phyloP scores from a whole-genome alignment of 2,888 invertebrate genomes.

The Caprella mutica region DNA sequence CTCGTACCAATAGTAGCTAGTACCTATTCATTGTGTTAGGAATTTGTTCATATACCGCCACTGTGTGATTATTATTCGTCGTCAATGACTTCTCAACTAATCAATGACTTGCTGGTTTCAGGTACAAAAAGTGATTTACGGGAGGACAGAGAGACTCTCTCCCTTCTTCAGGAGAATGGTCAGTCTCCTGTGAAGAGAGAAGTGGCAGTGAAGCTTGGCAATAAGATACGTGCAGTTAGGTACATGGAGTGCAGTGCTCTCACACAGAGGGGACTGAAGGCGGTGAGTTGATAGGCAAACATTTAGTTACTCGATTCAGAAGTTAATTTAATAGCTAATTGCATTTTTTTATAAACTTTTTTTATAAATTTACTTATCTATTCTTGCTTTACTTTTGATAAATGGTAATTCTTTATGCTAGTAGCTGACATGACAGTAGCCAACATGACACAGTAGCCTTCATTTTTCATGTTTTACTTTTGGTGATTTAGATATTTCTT shows the following conservation, averaged over 20 bases:
- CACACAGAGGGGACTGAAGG: constrained; percentile 93
- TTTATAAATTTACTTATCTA: not conserved
- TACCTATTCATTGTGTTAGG: no score
- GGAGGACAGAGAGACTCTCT: constrained; percentile 91
- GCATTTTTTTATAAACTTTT: not conserved
- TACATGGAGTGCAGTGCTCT: constrained; percentile 99
- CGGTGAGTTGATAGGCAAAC: constrained; percentile 47
- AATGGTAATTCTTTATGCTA: no score
- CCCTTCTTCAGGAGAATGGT: constrained; percentile 81
- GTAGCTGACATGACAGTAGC: no score
- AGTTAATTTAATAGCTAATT: not conserved
- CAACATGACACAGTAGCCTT: no score
- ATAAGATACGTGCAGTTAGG: constrained; percentile 95
- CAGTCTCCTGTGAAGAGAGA: constrained; percentile 91
- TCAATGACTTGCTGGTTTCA: no score
- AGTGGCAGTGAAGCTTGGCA: constrained; percentile 95
- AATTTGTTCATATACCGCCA: no score
- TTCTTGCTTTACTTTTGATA: not conserved
- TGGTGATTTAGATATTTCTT: no score
- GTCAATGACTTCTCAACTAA: no score
- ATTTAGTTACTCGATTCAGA: not conserved
- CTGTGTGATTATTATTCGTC: no score
- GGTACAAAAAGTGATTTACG: constrained; percentile 96
- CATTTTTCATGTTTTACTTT: no score
- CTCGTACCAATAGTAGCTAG: no score